A percentile compares a stretch with the other conserved stretches of the same genome.
Conservation (phyloP, 2,797 vertebrate genomes). For the Scleropages formosus region DNA sequence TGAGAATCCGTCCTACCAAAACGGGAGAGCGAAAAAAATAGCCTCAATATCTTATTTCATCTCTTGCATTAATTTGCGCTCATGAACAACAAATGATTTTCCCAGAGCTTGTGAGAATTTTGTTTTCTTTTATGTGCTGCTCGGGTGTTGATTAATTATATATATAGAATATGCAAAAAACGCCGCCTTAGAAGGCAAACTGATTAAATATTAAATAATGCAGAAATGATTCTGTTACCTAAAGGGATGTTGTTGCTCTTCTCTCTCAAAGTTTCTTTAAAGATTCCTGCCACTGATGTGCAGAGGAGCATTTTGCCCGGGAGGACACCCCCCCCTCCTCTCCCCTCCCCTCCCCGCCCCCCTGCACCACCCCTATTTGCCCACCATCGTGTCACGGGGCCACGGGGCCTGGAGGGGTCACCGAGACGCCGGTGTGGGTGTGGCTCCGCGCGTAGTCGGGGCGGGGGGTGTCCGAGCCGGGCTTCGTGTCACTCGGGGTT, state of each 20-base stretch:
- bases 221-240: slow-evolving; percentile 78
- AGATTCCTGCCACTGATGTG: slow-evolving; percentile 58
- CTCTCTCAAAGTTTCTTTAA: slow-evolving; percentile 63
- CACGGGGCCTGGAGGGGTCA: background rate
- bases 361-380: background rate
- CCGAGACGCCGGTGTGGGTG: slow-evolving; percentile 23
- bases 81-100: slow-evolving; percentile 70
- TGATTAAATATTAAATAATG: slow-evolving; percentile 83
- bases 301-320: slow-evolving; percentile 57
- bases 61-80: slow-evolving; percentile 66
- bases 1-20: background rate
- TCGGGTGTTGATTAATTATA: slow-evolving; percentile 77
- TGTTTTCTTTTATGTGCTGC: slow-evolving; percentile 69
- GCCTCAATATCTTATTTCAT: slow-evolving; percentile 65
- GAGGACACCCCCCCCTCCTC: slow-evolving; percentile 34
- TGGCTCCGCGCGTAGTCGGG: background rate
- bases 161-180: slow-evolving; percentile 76
- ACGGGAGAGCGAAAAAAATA: slow-evolving; percentile 39
- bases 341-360: too few relatives aligned
- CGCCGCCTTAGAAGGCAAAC: slow-evolving; percentile 67
- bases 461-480: background rate
- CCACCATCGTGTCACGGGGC: background rate
- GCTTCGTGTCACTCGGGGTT: too few relatives aligned
- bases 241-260: slow-evolving; percentile 66
- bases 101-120: slow-evolving; percentile 62